Evolutionary conservation across 2,797 vertebrate genomes (phyloP).

Genomic region (Linurgus olivaceus): DNA sequence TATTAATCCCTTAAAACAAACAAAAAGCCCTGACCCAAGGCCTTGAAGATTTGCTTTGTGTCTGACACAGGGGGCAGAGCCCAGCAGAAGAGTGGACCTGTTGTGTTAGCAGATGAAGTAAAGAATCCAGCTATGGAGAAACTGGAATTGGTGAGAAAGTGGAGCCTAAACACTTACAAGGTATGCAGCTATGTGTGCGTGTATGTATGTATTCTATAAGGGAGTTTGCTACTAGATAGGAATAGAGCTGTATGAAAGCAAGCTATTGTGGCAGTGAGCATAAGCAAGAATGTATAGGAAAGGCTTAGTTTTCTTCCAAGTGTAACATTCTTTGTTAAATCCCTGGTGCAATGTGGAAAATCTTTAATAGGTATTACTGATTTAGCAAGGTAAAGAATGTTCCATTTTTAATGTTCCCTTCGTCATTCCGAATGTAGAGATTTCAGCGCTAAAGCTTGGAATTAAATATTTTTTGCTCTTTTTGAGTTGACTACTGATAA

Average conservation of each 20-base stretch:
- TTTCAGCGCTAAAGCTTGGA: neutral
- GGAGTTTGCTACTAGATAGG: neutral
- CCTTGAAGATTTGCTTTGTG: slow-evolving; percentile 11
- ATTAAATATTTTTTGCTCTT: neutral
- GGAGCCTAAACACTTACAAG: slow-evolving; percentile 99
- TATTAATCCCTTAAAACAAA: neutral
- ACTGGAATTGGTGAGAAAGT: slow-evolving; percentile 94
- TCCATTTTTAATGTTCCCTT: neutral
- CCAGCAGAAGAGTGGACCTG: slow-evolving; percentile 80
- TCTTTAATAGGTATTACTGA: neutral
- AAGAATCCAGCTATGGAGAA: slow-evolving; percentile 97
- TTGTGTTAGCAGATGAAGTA: slow-evolving; percentile 92
- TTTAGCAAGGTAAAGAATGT: neutral
- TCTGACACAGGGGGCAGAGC: slow-evolving; percentile 42
- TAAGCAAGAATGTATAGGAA: neutral
- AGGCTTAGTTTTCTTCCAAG: neutral
- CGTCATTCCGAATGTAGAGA: neutral
- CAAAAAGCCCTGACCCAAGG: neutral
- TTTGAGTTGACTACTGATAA: neutral
- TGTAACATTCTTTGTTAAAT: neutral
- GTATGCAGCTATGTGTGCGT: slow-evolving; percentile 70
- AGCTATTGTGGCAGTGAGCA: neutral
- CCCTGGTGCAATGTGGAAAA: neutral
- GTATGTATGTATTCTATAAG: neutral
- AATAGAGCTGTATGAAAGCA: neutral